Evolutionary conservation across 2,113 vertebrate genomes (phyloP).

Genomic region (Sinocyclocheilus anshuiensis): DNA sequence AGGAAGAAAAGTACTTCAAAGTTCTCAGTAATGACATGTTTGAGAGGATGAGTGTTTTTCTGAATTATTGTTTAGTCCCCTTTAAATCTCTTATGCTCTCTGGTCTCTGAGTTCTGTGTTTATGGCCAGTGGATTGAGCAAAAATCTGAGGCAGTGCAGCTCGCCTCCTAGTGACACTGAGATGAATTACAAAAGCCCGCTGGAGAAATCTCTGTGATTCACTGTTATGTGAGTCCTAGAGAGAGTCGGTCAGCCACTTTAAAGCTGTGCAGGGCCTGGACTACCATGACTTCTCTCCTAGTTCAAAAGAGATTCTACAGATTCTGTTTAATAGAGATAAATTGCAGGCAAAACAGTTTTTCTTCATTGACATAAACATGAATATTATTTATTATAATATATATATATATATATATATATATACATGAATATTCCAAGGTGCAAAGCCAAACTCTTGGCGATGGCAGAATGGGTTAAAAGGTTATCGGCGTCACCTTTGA

Average conservation of each 20-base stretch:
- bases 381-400: neutral
- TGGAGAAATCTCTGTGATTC: conserved; percentile 3
- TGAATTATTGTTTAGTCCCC: conserved; percentile 58
- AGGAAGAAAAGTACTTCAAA: conserved; percentile 37
- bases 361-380: neutral
- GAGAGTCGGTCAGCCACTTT: neutral
- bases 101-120: neutral
- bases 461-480: conserved; percentile 51
- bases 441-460: conserved; percentile 49
- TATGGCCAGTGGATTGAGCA: neutral
- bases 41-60: conserved; percentile 51
- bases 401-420: neutral
- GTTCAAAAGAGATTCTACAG: neutral
- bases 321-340: neutral
- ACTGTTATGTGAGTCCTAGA: neutral
- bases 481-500: conserved; percentile 57
- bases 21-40: conserved; percentile 46
- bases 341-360: neutral
- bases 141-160: conserved; percentile 51
- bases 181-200: conserved; percentile 24
- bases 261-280: neutral
- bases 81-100: conserved; percentile 53
- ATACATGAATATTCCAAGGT: no score
- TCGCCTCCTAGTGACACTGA: conserved; percentile 57
- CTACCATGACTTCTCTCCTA: neutral